phyloP scores from a whole-genome alignment of 35 echinoderm and acorn worm species.

The Patiria miniata region DNA sequence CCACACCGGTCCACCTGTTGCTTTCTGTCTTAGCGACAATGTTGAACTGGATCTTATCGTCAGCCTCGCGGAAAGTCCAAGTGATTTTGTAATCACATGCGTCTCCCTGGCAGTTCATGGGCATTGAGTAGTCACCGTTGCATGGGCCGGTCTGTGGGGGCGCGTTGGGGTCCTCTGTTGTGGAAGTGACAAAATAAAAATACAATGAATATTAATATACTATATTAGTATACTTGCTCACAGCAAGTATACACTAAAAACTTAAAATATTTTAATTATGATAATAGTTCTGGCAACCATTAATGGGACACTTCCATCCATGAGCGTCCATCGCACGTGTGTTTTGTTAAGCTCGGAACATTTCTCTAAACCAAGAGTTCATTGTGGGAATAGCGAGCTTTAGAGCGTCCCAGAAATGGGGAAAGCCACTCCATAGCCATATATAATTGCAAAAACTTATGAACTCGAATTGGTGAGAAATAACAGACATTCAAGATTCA shows the following conservation, averaged over 20 bases:
- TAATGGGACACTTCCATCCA: no score
- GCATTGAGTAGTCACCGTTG: background rate
- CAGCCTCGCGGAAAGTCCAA: constrained; percentile 19
- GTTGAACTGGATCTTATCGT: constrained; percentile 49
- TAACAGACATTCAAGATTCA: no score
- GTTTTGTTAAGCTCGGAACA: no score
- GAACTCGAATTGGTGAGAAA: no score
- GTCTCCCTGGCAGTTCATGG: constrained; percentile 32
- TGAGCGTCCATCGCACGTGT: no score
- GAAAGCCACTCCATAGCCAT: no score
- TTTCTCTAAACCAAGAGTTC: no score
- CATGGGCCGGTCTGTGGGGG: background rate
- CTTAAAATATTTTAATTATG: background rate
- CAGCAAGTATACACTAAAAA: no score
- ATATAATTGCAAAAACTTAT: no score
- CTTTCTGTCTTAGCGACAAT: constrained; percentile 14
- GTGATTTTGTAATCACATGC: constrained; percentile 31
- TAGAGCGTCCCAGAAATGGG: no score
- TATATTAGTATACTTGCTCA: background rate
- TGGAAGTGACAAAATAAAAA: background rate
- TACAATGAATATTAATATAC: background rate
- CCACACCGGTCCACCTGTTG: constrained; percentile 71
- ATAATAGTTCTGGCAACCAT: background rate
- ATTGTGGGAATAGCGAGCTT: no score
- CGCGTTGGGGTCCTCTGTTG: constrained; percentile 45